Conservation (phyloP, 2,113 vertebrate genomes). For the Tautogolabrus adspersus region DNA sequence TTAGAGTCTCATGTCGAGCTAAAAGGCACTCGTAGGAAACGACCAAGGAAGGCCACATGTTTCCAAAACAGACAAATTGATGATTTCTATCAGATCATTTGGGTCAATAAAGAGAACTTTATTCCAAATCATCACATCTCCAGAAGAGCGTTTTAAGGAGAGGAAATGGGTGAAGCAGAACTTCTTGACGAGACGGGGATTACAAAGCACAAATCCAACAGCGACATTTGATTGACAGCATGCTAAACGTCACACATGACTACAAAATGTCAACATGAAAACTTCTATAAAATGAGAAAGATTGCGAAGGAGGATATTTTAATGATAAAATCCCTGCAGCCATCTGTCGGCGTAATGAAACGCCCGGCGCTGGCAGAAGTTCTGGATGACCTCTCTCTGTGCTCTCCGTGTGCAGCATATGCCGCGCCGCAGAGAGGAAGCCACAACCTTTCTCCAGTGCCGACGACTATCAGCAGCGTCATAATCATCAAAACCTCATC, state of each 20-base stretch:
- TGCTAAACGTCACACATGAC: slow-evolving; percentile 21
- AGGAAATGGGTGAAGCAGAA: no score
- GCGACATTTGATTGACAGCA: not conserved
- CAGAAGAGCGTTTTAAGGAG: no score
- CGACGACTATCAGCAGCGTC: slow-evolving; percentile 57
- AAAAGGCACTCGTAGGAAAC: no score
- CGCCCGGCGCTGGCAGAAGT: slow-evolving; percentile 60
- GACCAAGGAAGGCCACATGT: no score
- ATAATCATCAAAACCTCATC: slow-evolving; percentile 77
- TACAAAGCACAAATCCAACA: not conserved
- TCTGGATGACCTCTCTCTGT: slow-evolving; percentile 69
- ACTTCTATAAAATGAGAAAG: slow-evolving; percentile 37
- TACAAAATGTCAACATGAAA: not conserved
- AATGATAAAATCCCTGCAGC: slow-evolving; percentile 71
- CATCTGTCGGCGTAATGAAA: slow-evolving; percentile 81
- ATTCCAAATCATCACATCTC: no score
- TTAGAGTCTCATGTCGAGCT: no score
- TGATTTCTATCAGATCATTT: no score
- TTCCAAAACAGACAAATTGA: no score
- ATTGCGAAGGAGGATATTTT: slow-evolving; percentile 59
- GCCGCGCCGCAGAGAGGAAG: slow-evolving; percentile 27
- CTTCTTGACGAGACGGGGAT: no score
- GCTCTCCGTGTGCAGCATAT: slow-evolving; percentile 65
- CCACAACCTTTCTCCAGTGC: slow-evolving; percentile 54
- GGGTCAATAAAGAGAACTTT: no score